phyloP scores from a whole-genome alignment of 2,113 vertebrate species.

The Microtus richardsoni region DNA sequence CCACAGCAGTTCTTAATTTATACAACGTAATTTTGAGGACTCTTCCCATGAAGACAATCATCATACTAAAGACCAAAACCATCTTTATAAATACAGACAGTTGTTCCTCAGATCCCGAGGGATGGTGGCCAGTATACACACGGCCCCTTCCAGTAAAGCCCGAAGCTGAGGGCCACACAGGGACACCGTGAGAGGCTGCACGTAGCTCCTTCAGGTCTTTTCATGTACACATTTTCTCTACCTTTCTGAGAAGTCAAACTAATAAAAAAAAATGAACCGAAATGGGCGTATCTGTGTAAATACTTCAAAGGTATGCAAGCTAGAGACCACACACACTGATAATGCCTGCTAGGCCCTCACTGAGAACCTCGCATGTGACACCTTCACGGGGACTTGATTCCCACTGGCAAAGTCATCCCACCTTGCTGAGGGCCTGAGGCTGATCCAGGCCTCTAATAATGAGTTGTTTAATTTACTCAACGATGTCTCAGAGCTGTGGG shows the following conservation, averaged over 20 bases:
- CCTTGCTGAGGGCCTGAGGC: neutral
- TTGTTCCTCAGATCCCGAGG: neutral
- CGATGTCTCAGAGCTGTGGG: neutral
- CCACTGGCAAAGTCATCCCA: neutral
- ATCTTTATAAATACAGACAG: neutral
- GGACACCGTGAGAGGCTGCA: neutral
- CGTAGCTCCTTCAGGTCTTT: neutral
- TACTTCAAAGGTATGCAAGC: conserved; percentile 71
- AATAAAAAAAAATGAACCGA: conserved; percentile 62
- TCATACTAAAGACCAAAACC: neutral
- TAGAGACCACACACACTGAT: neutral
- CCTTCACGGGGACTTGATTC: neutral
- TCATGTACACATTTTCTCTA: conserved; percentile 36
- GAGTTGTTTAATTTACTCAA: neutral
- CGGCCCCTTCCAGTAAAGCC: too few species aligned
- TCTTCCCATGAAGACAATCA: neutral
- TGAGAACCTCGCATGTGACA: neutral
- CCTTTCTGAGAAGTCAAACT: conserved; percentile 36
- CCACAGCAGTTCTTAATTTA: neutral
- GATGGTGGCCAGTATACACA: neutral
- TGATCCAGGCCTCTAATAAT: neutral
- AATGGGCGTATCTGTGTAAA: conserved; percentile 75
- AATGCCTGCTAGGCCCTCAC: neutral
- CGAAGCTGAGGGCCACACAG: neutral
- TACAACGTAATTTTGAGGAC: neutral